Percentiles rank a stretch among this genome's conserved stretches.
These are phyloP conservation scores for Alethe castanea DNA, from an alignment of 2,113 vertebrate species.

Conservation along the genomic window DNA sequence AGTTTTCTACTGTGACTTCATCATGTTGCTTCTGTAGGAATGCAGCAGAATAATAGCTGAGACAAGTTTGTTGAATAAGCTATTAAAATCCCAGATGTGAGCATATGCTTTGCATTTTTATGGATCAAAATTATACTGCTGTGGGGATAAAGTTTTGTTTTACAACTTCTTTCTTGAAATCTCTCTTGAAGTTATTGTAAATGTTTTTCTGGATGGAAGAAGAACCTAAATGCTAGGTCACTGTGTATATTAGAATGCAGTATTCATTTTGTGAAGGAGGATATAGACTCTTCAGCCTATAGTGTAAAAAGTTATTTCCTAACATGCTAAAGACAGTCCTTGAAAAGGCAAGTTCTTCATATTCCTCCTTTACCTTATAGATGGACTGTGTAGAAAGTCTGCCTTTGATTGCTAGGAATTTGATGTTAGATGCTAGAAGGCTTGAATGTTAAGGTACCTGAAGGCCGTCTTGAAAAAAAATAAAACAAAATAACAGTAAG, in stretches of 20 bases:
- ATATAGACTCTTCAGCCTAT: background rate
- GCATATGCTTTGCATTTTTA: slow-evolving; percentile 31
- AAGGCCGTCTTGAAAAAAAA: background rate
- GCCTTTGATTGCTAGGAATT: background rate
- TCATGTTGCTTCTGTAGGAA: slow-evolving; percentile 52
- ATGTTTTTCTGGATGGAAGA: background rate
- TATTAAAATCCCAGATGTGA: slow-evolving; percentile 48
- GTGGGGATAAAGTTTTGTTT: background rate
- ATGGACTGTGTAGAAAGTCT: background rate
- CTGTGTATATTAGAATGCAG: background rate
- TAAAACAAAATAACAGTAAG: background rate
- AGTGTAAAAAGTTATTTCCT: background rate
- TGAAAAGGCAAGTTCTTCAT: background rate
- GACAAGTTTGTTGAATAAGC: slow-evolving; percentile 34
- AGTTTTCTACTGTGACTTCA: slow-evolving; percentile 44
- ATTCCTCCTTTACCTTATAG: background rate
- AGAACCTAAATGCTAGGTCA: background rate
- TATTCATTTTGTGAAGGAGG: background rate
- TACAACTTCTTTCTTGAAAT: background rate
- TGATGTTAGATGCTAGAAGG: background rate
- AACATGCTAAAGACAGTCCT: background rate
- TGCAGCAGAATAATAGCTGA: slow-evolving; percentile 26
- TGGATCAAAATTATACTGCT: slow-evolving; percentile 11
- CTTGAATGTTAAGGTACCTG: background rate
- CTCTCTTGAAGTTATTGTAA: background rate